Evolutionary conservation across 2,797 vertebrate species (phyloP).

Genomic region (Chromis chromis): DNA sequence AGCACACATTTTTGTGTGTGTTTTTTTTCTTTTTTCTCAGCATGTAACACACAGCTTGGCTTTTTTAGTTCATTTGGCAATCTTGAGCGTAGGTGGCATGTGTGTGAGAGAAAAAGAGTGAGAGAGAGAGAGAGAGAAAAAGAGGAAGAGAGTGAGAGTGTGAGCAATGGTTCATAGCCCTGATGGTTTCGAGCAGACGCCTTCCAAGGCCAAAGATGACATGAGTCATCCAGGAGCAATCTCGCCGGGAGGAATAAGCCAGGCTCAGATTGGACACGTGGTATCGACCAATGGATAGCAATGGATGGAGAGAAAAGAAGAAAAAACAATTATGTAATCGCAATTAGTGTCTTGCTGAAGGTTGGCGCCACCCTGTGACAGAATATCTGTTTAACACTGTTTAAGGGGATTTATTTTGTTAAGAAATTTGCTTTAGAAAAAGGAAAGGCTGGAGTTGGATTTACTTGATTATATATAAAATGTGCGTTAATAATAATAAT

Average conservation of each 20-base stretch:
- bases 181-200: conserved; percentile 71
- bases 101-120: not conserved
- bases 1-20: conserved; percentile 38
- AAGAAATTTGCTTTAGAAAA: not conserved
- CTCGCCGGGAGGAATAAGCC: conserved; percentile 54
- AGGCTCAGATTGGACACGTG: conserved; percentile 48
- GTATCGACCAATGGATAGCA: conserved; percentile 49
- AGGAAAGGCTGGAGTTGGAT: not conserved
- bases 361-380: conserved; percentile 73
- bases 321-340: conserved; percentile 41
- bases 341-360: conserved; percentile 48
- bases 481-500: not conserved
- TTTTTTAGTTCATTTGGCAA: conserved; percentile 72
- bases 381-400: conserved; percentile 9
- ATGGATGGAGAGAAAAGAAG: conserved; percentile 40
- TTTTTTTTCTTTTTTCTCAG: conserved; percentile 45
- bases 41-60: conserved; percentile 55
- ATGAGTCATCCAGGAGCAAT: conserved; percentile 74
- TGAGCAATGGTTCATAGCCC: conserved; percentile 73
- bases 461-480: not conserved
- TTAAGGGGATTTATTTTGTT: not conserved
- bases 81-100: conserved; percentile 75
- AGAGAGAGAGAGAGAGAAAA: conserved; percentile 15
- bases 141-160: conserved; percentile 50
- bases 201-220: conserved; percentile 77